Base-by-base conservation (phyloP, 2,797 vertebrate species). In the Gymnopithys bicolor region DNA sequence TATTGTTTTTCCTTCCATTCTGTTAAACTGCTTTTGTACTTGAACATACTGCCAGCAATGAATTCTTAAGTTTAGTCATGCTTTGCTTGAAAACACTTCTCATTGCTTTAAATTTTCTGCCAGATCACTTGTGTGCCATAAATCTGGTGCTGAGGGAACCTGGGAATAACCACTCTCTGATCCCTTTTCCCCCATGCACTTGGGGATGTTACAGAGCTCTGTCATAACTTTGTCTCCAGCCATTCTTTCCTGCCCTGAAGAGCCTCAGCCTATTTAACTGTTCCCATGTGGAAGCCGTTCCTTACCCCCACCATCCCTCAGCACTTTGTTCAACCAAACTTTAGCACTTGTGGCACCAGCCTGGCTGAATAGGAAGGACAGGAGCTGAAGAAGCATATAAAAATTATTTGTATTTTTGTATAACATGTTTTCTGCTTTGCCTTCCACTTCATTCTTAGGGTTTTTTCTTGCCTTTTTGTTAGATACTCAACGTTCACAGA, bases 81-180 rank as follows among this genome's bases (percentile, higher is more conserved):
- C 25, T 33, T 48, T 78, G 49, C 74, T 76, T 64, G 55, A 46
- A 87, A 87, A 91, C 58, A 53, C 37, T 87, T 85, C 63, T 33
- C 41, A 19, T 49, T 82, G 88, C 71, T 79, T 95, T 91, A 75
- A 78, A 78, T 93, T 93, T 82, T 82, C 87, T 70, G 71, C n/a
- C 79, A 91, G 63, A 43, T 83, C 90, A 87, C 78, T 91, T 91
- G 58, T 64, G 45, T 56, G 22, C 41, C 62, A 49, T 87, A 87
- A 92, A 90, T 77, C 62, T 67, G 49, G 27, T 68, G 51, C 60
- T 74, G 79, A 60, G 58, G 74, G 70, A 94, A 87, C 74, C 25
- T 60, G 53, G 55, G 82, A 89, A 63, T 67, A 87, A 81, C 62
- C 53, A 18, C 28, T n/a, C 49, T 52, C 52, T 69, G 87, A 93